Evolutionary conservation across 1,140 invertebrate genomes (phyloP), one percentile per base, ranked within the genome.

Genomic region (Samia ricini): DNA sequence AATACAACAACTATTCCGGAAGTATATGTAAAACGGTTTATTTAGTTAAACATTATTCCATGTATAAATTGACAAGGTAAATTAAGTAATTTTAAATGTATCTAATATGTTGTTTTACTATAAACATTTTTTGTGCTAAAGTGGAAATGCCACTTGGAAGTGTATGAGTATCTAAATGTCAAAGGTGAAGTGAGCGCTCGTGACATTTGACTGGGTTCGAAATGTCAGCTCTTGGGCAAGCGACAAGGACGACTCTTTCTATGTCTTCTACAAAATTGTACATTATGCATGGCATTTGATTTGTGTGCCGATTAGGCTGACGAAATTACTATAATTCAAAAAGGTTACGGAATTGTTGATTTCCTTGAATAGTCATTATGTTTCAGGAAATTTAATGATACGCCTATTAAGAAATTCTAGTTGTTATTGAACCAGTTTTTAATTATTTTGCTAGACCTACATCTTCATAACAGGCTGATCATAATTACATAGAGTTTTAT

Each of bases 141-240:
- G 71, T 54, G 75, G 72, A 88, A 88, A 88, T 88, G 81, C 81
- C 83, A 87, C 72, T 77, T 77, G 72, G 61, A 73, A 75, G 65
- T 71, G 61, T 75, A 54, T 56, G 57, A 60, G 55, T 67, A 48
- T 63, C 21, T 60, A 82, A 88, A 90, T 88, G 81, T 81, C 83
- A 88, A 74, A 90, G 88, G 85, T 88, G 64, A 75, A 66, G 76
- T 85, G 75, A 82, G 79, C 79, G 77, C 78, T 77, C 79, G 74
- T 85, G 88, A 90, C 88, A 88, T 90, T 88, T 90, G 85, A 85
- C 85, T 83, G 64, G 66, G 66, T 65, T 79, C 74, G 66, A 90
- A 90, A 90, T 90, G 88, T 85, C 88, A 90, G 88, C 82, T 81
- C 83, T 89, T 89, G 76, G 77, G 87, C 83, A 88, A 89, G 77